Evolutionary conservation across 2,797 vertebrate species (phyloP).

Genomic region (Denticeps clupeoides): DNA sequence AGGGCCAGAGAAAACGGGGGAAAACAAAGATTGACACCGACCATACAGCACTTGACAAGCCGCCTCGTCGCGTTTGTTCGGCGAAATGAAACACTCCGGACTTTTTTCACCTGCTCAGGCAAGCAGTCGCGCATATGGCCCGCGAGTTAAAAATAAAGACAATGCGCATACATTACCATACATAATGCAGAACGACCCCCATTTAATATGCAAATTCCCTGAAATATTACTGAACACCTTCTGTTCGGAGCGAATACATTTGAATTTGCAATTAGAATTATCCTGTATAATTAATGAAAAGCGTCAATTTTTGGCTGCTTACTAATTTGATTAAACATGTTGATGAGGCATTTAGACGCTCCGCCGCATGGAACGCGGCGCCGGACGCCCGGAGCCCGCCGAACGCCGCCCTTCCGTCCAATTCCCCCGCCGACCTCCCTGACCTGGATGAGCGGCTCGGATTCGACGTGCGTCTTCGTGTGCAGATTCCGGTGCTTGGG

Average conservation of each 20-base stretch:
- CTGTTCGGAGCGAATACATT: constrained; percentile 90
- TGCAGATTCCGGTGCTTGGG: constrained; percentile 3
- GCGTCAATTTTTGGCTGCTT: constrained; percentile 82
- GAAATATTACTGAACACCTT: constrained; percentile 92
- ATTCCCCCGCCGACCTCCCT: constrained; percentile 16
- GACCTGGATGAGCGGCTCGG: constrained; percentile 18
- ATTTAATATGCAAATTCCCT: constrained; percentile 95
- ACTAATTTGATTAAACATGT: constrained; percentile 94
- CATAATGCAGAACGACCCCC: constrained; percentile 74
- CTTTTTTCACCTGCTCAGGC: constrained; percentile 64
- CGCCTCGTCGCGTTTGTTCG: constrained; percentile 48
- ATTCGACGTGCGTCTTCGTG: constrained; percentile 6
- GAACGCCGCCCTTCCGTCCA: constrained; percentile 1
- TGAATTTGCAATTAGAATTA: constrained; percentile 95
- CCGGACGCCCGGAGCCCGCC: constrained; percentile 10
- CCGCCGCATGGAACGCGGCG: constrained; percentile 39
- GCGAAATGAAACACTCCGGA: constrained; percentile 61
- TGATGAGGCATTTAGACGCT: constrained; percentile 80
- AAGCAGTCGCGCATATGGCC: constrained; percentile 74
- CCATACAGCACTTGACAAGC: constrained; percentile 40
- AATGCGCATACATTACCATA: constrained; percentile 88
- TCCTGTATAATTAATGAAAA: constrained; percentile 98
- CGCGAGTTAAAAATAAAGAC: constrained; percentile 86
- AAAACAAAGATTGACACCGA: constrained; percentile 44
- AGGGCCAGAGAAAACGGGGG: constrained; percentile 12